Evolutionary conservation across 2,113 vertebrate species (phyloP), one percentile per base, ranked within the genome.

Genomic region (Casuarius casuarius): DNA sequence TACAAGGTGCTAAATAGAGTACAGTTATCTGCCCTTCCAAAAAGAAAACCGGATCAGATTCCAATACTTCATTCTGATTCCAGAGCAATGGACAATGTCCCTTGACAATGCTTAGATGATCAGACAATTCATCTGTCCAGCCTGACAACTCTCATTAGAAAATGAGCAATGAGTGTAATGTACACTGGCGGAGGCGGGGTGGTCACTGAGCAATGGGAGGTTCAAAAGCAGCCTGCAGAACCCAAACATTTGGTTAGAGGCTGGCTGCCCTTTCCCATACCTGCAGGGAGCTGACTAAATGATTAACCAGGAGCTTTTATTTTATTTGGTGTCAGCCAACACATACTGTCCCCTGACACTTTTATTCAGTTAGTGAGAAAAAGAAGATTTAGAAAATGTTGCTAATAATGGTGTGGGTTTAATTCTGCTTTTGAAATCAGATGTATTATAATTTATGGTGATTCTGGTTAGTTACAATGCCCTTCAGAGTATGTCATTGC

Each of bases 341-440:
- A 20, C 8, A 42, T 12, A 18, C 25, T 33, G 22, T 72, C 38
- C 59, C 11, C 17, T 63, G 33, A 44, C 4, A 12, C 15, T 58
- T 1, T 46, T 68, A 7, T 54, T 42, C 58, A 77, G n/a, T 73
- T 71, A 19, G 35, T 35, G n/a, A 84, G 56, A 17, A 59, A 86
- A 92, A 84, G 48, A 83, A 52, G 40, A 31, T 67, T 58, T 58
- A 71, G 54, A 65, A 80, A 49, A 81, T 5, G 6, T 49, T 29
- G 40, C 26, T 77, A 23, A 16, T 46, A 49, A 46, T 12, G 29
- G 7, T 14, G 15, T 54, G n/a, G 12, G 17, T 38, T 91, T 84
- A 65, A 35, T 81, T 87, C 66, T 82, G 90, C 44, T 61, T 92
- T 92, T 61, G 61, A 77, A 81, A 63, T 63, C 11, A 33, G 13